Percentiles rank a stretch among this genome's conserved stretches.
Conservation (phyloP, 2,888 invertebrate species). For the Pristionchus japonicus region DNA sequence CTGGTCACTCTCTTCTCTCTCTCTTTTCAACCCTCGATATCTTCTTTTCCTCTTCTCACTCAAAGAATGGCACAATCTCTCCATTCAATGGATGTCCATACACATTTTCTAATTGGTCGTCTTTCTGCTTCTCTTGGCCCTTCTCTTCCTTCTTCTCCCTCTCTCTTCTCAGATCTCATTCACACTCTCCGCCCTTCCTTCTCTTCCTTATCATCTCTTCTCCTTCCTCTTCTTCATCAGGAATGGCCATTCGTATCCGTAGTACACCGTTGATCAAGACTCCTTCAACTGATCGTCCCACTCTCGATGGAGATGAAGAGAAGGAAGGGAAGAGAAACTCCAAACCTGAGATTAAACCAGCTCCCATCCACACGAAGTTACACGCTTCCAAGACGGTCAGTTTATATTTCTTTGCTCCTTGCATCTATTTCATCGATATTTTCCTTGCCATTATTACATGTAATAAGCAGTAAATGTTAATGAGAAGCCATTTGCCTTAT, state of each 20-base stretch:
- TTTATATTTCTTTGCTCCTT: not conserved
- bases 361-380: conserved; percentile 3
- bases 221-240: not conserved
- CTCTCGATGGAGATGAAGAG: not conserved
- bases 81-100: not conserved
- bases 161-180: not conserved
- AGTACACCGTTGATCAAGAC: conserved; percentile 38
- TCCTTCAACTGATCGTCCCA: conserved; percentile 27
- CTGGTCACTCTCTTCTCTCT: not conserved
- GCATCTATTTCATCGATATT: not conserved
- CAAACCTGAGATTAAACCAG: not conserved
- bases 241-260: conserved; percentile 21
- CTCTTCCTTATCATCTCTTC: not conserved
- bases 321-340: conserved; percentile 29
- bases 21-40: not conserved
- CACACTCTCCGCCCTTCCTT: not conserved
- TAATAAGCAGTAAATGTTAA: not conserved
- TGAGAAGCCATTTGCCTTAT: not conserved
- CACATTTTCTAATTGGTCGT: conserved; percentile 24
- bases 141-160: not conserved
- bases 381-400: conserved; percentile 38
- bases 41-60: not conserved
- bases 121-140: not conserved
- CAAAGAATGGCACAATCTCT: conserved; percentile 1
- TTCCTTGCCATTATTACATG: not conserved